phyloP scores from a whole-genome alignment of 2,888 invertebrate genomes.

The Lycocerus yunnanus region DNA sequence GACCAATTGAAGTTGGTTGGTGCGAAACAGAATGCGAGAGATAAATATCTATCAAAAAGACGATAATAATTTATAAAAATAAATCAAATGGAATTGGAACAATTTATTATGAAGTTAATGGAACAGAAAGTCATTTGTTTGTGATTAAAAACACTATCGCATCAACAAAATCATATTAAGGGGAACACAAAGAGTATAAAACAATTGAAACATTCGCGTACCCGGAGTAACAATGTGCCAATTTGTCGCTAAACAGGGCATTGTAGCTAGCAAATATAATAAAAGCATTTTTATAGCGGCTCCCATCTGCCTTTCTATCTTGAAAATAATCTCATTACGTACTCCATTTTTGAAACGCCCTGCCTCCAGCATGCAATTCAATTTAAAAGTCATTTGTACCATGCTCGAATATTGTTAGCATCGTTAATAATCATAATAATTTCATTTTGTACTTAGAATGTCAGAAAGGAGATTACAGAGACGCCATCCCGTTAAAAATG shows the following conservation, averaged over 20 bases:
- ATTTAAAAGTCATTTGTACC: conserved; percentile 72
- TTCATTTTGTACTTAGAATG: conserved; percentile 53
- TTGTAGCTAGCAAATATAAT: conserved; percentile 53
- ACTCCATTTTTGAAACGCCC: conserved; percentile 67
- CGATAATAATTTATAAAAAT: not conserved
- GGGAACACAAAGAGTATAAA: conserved; percentile 46
- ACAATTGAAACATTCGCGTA: conserved; percentile 41
- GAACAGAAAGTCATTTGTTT: conserved; percentile 43
- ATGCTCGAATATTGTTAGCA: conserved; percentile 56
- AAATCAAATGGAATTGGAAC: conserved; percentile 7
- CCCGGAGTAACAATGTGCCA: conserved; percentile 50
- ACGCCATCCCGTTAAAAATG: conserved; percentile 43
- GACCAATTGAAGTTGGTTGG: too few species aligned
- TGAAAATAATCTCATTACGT: conserved; percentile 67
- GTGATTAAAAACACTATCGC: conserved; percentile 48
- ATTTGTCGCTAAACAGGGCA: conserved; percentile 51
- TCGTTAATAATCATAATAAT: conserved; percentile 58
- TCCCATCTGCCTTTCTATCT: conserved; percentile 57
- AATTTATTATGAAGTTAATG: conserved; percentile 33
- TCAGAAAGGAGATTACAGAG: conserved; percentile 46
- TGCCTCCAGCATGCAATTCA: conserved; percentile 61
- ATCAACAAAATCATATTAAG: conserved; percentile 45
- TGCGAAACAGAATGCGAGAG: not conserved
- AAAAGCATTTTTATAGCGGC: conserved; percentile 54
- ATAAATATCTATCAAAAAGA: not conserved